These are phyloP conservation scores for Anguilla anguilla DNA, from an alignment of 2,797 vertebrate genomes.

Conservation along the genomic window DNA sequence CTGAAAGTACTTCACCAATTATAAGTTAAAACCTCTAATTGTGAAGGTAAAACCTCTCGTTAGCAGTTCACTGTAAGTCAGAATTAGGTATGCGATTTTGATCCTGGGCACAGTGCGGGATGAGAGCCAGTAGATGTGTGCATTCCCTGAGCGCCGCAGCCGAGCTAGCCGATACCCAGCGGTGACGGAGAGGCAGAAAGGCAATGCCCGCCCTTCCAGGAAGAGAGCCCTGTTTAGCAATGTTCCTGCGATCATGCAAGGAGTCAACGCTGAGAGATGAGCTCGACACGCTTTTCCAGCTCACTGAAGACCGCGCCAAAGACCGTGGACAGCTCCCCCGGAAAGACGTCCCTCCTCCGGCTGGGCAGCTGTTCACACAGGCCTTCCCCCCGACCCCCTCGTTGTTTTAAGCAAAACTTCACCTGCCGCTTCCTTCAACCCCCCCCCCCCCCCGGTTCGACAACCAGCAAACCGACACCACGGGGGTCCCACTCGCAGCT, in stretches of 20 bases:
- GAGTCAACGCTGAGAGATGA: not conserved
- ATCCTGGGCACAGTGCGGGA: not conserved
- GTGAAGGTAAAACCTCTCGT: no score
- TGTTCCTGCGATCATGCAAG: not conserved
- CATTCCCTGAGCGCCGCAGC: not conserved
- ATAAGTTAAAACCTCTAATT: no score
- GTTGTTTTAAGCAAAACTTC: not conserved
- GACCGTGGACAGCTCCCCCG: not conserved
- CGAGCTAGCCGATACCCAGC: not conserved
- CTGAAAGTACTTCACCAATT: no score
- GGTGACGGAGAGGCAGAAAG: not conserved
- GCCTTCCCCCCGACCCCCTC: not conserved
- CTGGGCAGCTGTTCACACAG: not conserved
- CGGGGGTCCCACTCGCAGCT: not conserved
- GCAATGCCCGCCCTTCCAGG: not conserved
- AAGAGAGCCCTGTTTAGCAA: not conserved
- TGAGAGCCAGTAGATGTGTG: not conserved
- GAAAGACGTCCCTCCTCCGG: not conserved
- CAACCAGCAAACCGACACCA: not conserved
- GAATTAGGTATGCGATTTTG: no score
- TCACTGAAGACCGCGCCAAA: not conserved
- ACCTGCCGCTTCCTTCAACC: not conserved
- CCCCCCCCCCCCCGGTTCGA: not conserved
- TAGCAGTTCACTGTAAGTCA: no score
- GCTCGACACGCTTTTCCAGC: not conserved